phyloP scores from a whole-genome alignment of 2,113 vertebrate genomes.

The Peromyscus polionotus region DNA sequence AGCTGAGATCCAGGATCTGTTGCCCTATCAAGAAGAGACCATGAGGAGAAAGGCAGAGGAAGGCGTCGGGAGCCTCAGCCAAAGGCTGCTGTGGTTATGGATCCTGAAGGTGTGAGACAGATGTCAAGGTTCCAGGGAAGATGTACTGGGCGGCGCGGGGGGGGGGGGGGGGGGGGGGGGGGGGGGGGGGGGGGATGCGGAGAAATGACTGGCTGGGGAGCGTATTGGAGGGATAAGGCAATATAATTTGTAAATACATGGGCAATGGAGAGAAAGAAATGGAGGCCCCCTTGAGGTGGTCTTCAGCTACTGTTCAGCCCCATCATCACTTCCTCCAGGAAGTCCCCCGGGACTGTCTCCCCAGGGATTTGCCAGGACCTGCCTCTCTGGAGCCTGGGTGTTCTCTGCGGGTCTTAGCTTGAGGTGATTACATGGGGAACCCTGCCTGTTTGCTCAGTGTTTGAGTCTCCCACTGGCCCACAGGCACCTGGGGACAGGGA shows the following conservation, averaged over 20 bases:
- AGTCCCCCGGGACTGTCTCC: background rate
- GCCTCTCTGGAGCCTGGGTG: fast-evolving
- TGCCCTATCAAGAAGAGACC: background rate
- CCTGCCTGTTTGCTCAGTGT: background rate
- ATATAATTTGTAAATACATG: background rate
- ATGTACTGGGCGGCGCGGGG: no score
- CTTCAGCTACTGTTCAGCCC: background rate
- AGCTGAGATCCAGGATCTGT: background rate
- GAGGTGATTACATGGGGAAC: background rate
- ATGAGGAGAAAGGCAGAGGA: background rate
- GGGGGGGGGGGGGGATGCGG: no score
- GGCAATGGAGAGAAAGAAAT: background rate
- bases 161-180: no score
- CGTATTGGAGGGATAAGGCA: background rate
- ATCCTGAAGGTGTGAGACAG: background rate
- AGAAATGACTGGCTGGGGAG: background rate
- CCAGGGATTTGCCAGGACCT: background rate
- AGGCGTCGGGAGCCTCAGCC: background rate
- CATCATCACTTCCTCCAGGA: background rate
- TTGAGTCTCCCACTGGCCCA: background rate
- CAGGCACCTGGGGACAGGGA: background rate
- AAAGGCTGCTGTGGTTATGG: background rate
- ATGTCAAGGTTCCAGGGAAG: background rate
- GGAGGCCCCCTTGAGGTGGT: background rate
- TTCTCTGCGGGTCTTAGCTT: no score